Conservation (phyloP, 2,113 vertebrate genomes). For the Bujurquina vittata region DNA sequence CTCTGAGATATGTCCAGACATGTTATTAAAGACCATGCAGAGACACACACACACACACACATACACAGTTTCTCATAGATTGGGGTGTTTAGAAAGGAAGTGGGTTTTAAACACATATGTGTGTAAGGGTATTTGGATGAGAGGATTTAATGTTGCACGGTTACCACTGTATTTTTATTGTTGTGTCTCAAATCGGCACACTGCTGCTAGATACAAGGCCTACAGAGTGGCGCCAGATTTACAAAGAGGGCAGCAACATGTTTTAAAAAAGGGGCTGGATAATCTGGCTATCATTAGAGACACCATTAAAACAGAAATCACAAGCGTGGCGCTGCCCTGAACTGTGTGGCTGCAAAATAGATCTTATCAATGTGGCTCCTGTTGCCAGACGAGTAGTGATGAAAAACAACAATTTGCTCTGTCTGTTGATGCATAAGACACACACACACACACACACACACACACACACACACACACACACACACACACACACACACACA, state of each 20-base stretch:
- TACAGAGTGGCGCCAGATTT: conserved; percentile 4
- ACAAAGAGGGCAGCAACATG: conserved; percentile 45
- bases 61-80: conserved; percentile 25
- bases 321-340: conserved; percentile 28
- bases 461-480: too few relatives aligned
- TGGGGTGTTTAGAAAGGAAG: conserved; percentile 26
- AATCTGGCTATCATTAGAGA: conserved; percentile 49
- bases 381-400: conserved; percentile 45
- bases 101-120: background rate
- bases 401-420: conserved; percentile 44
- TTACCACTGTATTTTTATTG: conserved; percentile 16
- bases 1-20: conserved; percentile 64
- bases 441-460: too few relatives aligned
- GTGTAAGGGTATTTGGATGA: background rate
- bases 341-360: conserved; percentile 61
- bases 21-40: conserved; percentile 40
- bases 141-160: conserved; percentile 1
- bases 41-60: conserved; percentile 4
- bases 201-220: conserved; percentile 16
- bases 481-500: too few relatives aligned
- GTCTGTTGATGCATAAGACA: conserved; percentile 56
- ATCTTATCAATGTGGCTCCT: conserved; percentile 63
- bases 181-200: conserved; percentile 3
- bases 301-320: conserved; percentile 44
- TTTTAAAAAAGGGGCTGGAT: conserved; percentile 13